These are phyloP conservation scores for Heliconius aoede DNA, from an alignment of 2,888 invertebrate species.

Conservation along the genomic window DNA sequence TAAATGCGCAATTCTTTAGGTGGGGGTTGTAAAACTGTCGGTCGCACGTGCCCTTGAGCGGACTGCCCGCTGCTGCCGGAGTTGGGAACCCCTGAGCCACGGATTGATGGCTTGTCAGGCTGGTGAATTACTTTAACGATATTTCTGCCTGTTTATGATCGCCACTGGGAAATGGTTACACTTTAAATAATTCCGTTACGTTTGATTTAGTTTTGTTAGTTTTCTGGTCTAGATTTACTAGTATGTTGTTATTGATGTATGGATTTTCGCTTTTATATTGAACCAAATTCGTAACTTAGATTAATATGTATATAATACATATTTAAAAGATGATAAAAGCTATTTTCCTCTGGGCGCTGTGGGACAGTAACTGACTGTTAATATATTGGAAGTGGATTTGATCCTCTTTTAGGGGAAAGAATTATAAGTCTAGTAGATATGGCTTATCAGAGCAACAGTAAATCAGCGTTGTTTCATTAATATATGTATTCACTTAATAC, in stretches of 20 bases:
- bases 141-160: constrained; percentile 46
- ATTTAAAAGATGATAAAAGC: too few relatives aligned
- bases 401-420: too few relatives aligned
- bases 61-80: constrained; percentile 50
- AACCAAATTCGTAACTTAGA: neutral
- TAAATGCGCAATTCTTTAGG: constrained; percentile 80
- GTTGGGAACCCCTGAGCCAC: constrained; percentile 57
- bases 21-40: constrained; percentile 79
- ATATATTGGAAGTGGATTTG: too few relatives aligned
- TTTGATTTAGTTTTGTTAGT: constrained; percentile 1
- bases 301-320: too few relatives aligned
- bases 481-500: too few relatives aligned
- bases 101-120: constrained; percentile 59
- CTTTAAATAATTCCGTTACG: constrained; percentile 9
- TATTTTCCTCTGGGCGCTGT: too few relatives aligned
- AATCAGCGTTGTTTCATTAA: too few relatives aligned
- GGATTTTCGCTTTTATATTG: neutral
- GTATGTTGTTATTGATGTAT: neutral
- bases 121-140: constrained; percentile 53
- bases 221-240: constrained; percentile 7
- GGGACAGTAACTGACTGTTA: too few relatives aligned
- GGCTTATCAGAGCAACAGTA: too few relatives aligned
- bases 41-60: constrained; percentile 71
- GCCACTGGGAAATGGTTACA: constrained; percentile 40
- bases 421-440: too few relatives aligned